Evolutionary conservation across 2,113 vertebrate species (phyloP), one percentile per base, ranked within the genome.

Genomic region (Aspiorhynchus laticeps): DNA sequence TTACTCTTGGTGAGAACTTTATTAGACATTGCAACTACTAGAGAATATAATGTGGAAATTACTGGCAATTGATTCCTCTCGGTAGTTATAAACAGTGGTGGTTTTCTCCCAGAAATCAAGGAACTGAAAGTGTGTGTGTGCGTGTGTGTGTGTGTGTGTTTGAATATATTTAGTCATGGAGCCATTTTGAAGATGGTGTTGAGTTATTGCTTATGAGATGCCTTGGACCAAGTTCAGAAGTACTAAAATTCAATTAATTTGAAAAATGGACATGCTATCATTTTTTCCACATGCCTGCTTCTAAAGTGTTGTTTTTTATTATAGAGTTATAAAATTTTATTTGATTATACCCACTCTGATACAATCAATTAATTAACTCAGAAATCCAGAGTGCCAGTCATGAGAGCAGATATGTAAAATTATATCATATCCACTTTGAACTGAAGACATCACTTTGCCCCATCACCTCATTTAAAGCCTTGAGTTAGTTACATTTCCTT

Each of bases 341-440:
- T 96, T 95, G 94, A 95, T 96, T 95, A 95, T 95, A 95, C 94
- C 92, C 92, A 87, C 94, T 94, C 94, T 93, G 95, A 95, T 96
- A 95, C 94, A 94, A 95, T 96, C 95, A 95, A 95, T 95, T 96
- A 96, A 96, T 95, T 95, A 96, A 96, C 94, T 93, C 89, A 87
- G 91, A 95, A 95, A 94, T 94, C 94, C 94, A 93, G 91, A 94
- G 92, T 94, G 92, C 89, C 92, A 84, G 79, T 94, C 93, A 93
- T 94, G 93, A 94, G 94, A 94, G 94, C 90, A 79, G 89, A 93
- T 93, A 92, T 94, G 91, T 94, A 92, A 94, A 94, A 93, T 94
- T 93, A 92, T 92, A 94, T 94, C 91, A 92, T 93, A 92, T 93
- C 92, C 91, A 94, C 93, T 94, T 94, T 93, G 92, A 73, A 93